A percentile compares a stretch with the other conserved stretches of the same genome.
These are phyloP conservation scores for Platysteira castanea DNA, from an alignment of 2,113 vertebrate species.

Conservation along the genomic window DNA sequence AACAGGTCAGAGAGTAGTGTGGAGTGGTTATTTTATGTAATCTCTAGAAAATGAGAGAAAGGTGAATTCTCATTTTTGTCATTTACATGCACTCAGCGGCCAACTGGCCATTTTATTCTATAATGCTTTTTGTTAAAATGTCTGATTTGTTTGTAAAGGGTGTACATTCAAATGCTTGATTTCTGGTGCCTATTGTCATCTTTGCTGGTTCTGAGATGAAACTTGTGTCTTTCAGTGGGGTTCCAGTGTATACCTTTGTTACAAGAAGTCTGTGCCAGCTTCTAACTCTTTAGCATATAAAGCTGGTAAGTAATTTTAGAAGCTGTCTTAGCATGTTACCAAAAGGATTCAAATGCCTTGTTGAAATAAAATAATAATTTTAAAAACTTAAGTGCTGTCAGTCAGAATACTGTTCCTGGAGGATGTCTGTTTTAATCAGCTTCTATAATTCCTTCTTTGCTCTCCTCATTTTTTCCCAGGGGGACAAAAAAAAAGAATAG, in stretches of 20 bases:
- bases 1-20: background rate
- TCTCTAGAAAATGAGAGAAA: background rate
- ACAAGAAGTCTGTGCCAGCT: conserved; percentile 97
- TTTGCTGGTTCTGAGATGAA: background rate
- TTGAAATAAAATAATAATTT: background rate
- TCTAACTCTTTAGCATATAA: conserved; percentile 95
- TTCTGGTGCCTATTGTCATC: background rate
- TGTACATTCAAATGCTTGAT: background rate
- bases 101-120: background rate
- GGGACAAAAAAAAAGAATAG: background rate
- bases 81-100: background rate
- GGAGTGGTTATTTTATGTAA: background rate
- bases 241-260: conserved; percentile 95
- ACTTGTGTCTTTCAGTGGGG: conserved; percentile 87
- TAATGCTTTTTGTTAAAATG: background rate
- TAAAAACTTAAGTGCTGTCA: background rate
- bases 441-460: background rate
- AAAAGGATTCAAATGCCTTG: background rate
- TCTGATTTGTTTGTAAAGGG: background rate
- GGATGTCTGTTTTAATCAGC: background rate
- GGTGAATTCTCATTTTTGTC: background rate
- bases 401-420: background rate
- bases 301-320: conserved; percentile 84
- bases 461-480: background rate
- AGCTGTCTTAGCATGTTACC: background rate